Percentiles rank a stretch among this genome's conserved stretches.
Evolutionary conservation across 2,113 vertebrate genomes (phyloP).

Genomic region (Collichthys lucidus): DNA sequence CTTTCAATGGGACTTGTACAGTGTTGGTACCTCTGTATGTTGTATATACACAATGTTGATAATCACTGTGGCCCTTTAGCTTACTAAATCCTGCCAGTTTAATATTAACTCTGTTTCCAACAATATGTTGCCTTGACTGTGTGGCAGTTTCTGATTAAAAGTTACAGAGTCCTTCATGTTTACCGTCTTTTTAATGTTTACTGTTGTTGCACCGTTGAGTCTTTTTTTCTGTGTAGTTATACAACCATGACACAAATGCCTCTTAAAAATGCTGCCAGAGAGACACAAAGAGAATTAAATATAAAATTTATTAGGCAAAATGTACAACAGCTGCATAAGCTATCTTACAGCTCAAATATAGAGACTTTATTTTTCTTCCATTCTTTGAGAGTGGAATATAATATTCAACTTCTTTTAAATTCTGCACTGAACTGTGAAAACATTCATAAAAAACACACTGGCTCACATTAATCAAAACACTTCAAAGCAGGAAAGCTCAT

Average conservation of each 20-base stretch:
- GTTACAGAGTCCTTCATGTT: constrained; percentile 9
- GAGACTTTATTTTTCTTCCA: constrained; percentile 73
- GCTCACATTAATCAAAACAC: constrained; percentile 65
- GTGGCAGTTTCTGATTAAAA: constrained; percentile 70
- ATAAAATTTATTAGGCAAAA: constrained; percentile 87
- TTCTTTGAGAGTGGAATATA: constrained; percentile 76
- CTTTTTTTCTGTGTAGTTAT: background rate
- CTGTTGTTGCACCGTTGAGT: background rate
- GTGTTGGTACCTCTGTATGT: constrained; percentile 49
- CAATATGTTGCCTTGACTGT: constrained; percentile 56
- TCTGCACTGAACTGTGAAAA: constrained; percentile 81
- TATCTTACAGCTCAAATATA: constrained; percentile 83
- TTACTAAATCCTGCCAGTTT: constrained; percentile 55
- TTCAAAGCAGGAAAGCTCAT: constrained; percentile 65
- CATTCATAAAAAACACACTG: constrained; percentile 81
- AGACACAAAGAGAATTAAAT: constrained; percentile 76
- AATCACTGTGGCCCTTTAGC: constrained; percentile 54
- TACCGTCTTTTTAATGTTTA: background rate
- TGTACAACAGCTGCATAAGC: constrained; percentile 84
- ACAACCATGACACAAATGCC: background rate
- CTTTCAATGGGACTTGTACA: constrained; percentile 56
- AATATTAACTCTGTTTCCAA: constrained; percentile 60
- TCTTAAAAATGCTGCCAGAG: background rate
- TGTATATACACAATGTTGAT: constrained; percentile 55
- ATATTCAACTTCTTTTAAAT: constrained; percentile 71